Conservation (phyloP, 2,113 vertebrate genomes). For the Zosterops hypoxanthus region DNA sequence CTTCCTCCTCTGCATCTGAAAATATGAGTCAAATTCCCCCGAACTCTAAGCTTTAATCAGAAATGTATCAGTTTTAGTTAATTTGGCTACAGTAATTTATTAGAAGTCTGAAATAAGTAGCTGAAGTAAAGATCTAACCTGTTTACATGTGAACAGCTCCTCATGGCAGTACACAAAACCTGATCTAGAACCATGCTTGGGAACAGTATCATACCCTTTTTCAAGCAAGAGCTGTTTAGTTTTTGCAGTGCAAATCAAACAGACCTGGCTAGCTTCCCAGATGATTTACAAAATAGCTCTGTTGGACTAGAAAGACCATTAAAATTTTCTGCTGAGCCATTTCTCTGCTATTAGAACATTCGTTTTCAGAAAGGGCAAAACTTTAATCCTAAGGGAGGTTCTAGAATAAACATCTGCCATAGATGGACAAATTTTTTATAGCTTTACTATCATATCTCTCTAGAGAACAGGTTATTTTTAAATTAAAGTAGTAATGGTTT, state of each 20-base stretch:
- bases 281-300: background rate
- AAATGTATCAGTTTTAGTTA: background rate
- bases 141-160: background rate
- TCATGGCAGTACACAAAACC: background rate
- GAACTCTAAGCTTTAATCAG: background rate
- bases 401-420: background rate
- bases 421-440: background rate
- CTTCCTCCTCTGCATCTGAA: background rate
- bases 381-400: background rate
- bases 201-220: background rate
- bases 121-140: background rate
- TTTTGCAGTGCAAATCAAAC: background rate
- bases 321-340: background rate
- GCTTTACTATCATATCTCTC: background rate
- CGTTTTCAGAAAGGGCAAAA: background rate
- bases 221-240: background rate
- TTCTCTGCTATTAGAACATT: background rate
- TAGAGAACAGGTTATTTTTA: conserved; percentile 6
- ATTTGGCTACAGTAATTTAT: background rate
- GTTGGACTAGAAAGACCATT: background rate
- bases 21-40: background rate
- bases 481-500: background rate
- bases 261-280: background rate
- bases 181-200: background rate
- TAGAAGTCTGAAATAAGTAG: background rate